Evolutionary conservation across 2,113 vertebrate genomes (phyloP), one percentile per base, ranked within the genome.

Genomic region (Silurus glanis): DNA sequence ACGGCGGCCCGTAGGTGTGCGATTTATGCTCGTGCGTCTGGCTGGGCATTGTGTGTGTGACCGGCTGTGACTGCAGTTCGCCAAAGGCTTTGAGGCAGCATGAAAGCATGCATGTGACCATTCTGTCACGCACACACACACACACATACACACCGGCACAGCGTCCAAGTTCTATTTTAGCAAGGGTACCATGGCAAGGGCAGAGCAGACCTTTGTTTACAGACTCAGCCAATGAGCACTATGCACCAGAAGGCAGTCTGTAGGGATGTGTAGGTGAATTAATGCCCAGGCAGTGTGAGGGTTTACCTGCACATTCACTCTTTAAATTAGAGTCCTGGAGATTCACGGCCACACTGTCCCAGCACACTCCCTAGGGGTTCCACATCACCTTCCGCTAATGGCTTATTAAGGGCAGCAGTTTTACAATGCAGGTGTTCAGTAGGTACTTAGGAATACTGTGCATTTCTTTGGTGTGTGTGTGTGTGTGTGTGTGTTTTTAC

Each of bases 371-470:
- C 28, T 4, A 85, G 89, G 72, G 88, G 74, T 21, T n/a, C 25
- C 23, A 66, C 87, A 91, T 93, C 92, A 92, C 90, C 88, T 87
- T 84, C 80, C 91, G 91, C 90, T 94, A 94, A 94, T 93, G 93
- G 92, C 91, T 89, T 93, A 89, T 93, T 91, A 89, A 82, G 58
- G 71, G 87, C 16, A 61, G 79, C 80, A 82, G 78, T 86, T 86
- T 67, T 74, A 69, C 69, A 84, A 74, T 83, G 89, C 76, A 82
- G 80, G 86, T 85, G 88, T 89, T 89, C 90, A 84, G 89, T 78
- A 84, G 55, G 19, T 80, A 19, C 55, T 82, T 51, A 55, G 47
- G n/a, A 69, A 28, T 55, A 83, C 7, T 19, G 80, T 64, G 17
- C 23, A 25, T 17, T 66, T 51, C 53, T 58, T 56, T 1, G 12